Evolutionary conservation across 2,113 vertebrate species (phyloP), one percentile per base, ranked within the genome.

Genomic region (Cephalopterus ornatus): DNA sequence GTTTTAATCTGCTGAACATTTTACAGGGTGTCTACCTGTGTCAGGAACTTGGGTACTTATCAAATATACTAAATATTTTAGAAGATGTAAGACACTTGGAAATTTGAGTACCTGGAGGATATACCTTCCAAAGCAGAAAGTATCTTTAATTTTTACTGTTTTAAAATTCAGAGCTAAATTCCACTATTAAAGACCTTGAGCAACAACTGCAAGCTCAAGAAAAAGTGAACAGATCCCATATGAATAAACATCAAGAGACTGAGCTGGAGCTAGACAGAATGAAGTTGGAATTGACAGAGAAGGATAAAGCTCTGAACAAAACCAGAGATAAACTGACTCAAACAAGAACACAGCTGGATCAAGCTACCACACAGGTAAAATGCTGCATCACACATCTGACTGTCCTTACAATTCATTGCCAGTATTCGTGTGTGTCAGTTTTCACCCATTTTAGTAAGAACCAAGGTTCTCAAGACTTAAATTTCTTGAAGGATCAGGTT

Each of bases 191-290:
- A 65, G 98, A 99, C 74, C 87, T 99, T 85, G 98, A 99, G 91
- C 97, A 98, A 61, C 97, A 89, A 76, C 93, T 99, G 61, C 98
- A 99, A 95, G 95, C 95, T 94, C 98, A 99, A 82, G 98, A 99
- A 72, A 99, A 98, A 92, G 97, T 99, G 53, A 96, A 98, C 55
- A 98, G 97, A 89, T 96, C 56, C 65, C 97, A 98, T 46, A 67
- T 97, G 33, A 98, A 93, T 85, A 99, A 98, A 85, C 89, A 98
- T 50, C 98, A 98, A 82, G 99, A 99, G 50, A 87, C 97, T 6
- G 98, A 99, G 82, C 97, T 96, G 24, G 98, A 99, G 14, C 88
- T 99, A 87, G 98, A 98, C 61, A 98, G 98, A 94, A 76, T 98
- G 33, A 98, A 97, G 86, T 80, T 94, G 83, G 98, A 99, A 68